A percentile compares a stretch with the other conserved stretches of the same genome.
These are phyloP conservation scores for Erannis defoliaria DNA, from an alignment of 2,888 invertebrate genomes.

Conservation along the genomic window DNA sequence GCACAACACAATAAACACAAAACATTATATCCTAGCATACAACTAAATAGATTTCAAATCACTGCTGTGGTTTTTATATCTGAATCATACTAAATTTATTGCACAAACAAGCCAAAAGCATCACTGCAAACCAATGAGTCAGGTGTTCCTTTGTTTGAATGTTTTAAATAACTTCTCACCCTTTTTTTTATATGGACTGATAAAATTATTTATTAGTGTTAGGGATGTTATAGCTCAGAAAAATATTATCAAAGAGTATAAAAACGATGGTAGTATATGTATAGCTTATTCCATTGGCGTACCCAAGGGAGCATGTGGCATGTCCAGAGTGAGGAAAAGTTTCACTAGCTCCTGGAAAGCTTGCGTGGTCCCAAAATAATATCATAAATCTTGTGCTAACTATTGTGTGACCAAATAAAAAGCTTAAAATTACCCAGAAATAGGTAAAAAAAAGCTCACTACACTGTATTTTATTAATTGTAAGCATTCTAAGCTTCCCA, in stretches of 20 bases:
- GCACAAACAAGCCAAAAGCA: conserved; percentile 32
- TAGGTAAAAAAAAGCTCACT: too few species aligned
- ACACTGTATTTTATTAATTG: too few species aligned
- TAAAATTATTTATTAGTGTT: conserved; percentile 6
- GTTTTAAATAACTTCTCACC: conserved; percentile 19
- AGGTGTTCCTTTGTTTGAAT: conserved; percentile 32
- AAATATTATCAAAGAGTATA: background rate
- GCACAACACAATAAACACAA: background rate
- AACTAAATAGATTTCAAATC: conserved; percentile 17
- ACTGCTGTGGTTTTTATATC: conserved; percentile 24
- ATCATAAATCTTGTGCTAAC: too few species aligned
- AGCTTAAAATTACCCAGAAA: too few species aligned
- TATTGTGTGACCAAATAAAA: too few species aligned
- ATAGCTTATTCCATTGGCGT: too few species aligned
- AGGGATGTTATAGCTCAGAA: background rate
- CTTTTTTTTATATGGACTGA: conserved; percentile 9
- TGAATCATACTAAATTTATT: conserved; percentile 33
- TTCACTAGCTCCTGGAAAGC: too few species aligned
- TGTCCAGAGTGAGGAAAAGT: too few species aligned
- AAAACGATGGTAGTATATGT: too few species aligned
- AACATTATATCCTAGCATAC: background rate
- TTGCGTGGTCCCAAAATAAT: too few species aligned
- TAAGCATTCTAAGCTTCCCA: too few species aligned
- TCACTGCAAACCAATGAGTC: conserved; percentile 22
- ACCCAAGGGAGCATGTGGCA: too few species aligned